Percentiles rank a stretch among this genome's conserved stretches.
These are phyloP conservation scores for Euspilapteryx auroguttella DNA, from an alignment of 2,888 invertebrate genomes.

Conservation along the genomic window DNA sequence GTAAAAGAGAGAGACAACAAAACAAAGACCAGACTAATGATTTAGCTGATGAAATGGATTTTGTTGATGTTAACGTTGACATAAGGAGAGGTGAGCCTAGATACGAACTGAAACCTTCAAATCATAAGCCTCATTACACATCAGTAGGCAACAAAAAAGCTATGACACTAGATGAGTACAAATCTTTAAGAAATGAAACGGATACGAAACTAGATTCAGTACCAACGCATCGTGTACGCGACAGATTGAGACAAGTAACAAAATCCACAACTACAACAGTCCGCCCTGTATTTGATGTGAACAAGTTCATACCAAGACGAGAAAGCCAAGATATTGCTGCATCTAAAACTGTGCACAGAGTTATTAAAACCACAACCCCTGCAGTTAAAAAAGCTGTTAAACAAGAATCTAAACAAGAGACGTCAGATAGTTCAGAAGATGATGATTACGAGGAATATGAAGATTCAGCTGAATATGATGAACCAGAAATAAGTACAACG, in stretches of 20 bases:
- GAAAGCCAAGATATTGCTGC: slow-evolving; percentile 20
- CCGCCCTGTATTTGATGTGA: slow-evolving; percentile 18
- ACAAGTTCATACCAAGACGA: slow-evolving; percentile 17
- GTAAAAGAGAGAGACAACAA: slow-evolving; percentile 28
- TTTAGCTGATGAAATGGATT: slow-evolving; percentile 13
- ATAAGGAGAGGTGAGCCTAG: slow-evolving; percentile 40
- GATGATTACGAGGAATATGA: slow-evolving; percentile 21
- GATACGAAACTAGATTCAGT: too few relatives aligned
- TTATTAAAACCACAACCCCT: slow-evolving; percentile 7
- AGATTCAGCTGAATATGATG: slow-evolving; percentile 20
- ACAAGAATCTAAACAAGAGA: slow-evolving; percentile 4
- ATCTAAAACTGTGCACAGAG: slow-evolving; percentile 12
- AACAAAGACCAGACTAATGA: slow-evolving; percentile 12
- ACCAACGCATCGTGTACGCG: too few relatives aligned
- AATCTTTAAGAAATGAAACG: slow-evolving; percentile 10
- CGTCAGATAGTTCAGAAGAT: slow-evolving; percentile 10
- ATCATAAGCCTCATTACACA: slow-evolving; percentile 33
- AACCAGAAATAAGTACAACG: slow-evolving; percentile 13
- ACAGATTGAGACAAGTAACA: not conserved
- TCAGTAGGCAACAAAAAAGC: slow-evolving; percentile 31
- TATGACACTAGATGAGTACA: slow-evolving; percentile 29
- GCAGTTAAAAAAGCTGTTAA: not conserved
- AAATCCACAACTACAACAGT: slow-evolving; percentile 8
- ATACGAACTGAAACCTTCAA: slow-evolving; percentile 31
- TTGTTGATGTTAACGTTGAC: slow-evolving; percentile 33